phyloP scores from a whole-genome alignment of 2,797 vertebrate genomes.

The Micrastur ruficollis region DNA sequence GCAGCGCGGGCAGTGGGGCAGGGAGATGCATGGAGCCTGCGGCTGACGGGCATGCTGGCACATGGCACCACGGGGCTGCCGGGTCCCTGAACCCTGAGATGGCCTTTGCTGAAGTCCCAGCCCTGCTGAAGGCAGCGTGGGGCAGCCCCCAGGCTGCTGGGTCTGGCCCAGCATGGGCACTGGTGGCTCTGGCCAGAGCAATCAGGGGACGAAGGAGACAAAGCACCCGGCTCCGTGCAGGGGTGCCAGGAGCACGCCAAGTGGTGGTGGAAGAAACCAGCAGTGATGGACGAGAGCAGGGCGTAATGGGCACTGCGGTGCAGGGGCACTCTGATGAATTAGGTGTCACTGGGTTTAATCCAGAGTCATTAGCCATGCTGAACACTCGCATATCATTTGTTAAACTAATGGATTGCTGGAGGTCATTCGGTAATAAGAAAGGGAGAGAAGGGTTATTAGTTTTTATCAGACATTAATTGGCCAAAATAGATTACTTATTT shows the following conservation, averaged over 20 bases:
- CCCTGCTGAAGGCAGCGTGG: not conserved
- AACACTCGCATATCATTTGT: not conserved
- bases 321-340: not conserved
- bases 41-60: fast-evolving
- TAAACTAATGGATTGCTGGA: conserved; percentile 60
- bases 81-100: fast-evolving
- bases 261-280: fast-evolving
- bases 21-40: not conserved
- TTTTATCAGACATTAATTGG: conserved; percentile 62
- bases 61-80: fast-evolving
- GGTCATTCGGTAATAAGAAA: conserved; percentile 53
- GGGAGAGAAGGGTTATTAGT: conserved; percentile 41
- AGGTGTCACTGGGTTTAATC: not conserved
- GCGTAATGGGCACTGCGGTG: not conserved
- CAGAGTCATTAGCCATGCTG: conserved; percentile 39
- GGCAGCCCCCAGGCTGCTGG: not conserved
- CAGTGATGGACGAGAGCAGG: not conserved
- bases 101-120: not conserved
- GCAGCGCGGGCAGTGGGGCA: not conserved
- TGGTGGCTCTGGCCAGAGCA: fast-evolving
- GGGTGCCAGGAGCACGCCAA: fast-evolving
- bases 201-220: not conserved
- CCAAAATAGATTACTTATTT: conserved; percentile 36
- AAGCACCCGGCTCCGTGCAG: fast-evolving
- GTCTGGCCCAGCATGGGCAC: not conserved